Percentiles rank a stretch among this genome's conserved stretches.
These are phyloP conservation scores for Paraescarpia echinospica DNA, from an alignment of 1,140 invertebrate genomes.

Conservation along the genomic window DNA sequence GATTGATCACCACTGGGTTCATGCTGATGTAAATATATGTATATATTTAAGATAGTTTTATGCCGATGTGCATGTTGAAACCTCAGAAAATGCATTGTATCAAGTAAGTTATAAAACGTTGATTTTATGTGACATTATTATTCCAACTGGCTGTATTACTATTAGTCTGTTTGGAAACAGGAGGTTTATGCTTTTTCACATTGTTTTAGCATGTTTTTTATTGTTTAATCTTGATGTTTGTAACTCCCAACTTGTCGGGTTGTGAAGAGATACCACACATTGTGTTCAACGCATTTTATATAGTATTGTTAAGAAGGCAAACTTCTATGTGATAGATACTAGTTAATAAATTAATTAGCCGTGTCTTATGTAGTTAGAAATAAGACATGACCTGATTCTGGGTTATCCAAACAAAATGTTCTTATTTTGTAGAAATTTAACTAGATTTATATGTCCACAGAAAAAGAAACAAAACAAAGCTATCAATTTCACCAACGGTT, in stretches of 20 bases:
- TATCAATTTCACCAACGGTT: background rate
- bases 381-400: background rate
- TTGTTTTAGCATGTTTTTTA: background rate
- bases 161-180: background rate
- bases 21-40: background rate
- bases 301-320: background rate
- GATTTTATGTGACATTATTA: background rate
- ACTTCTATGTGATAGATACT: background rate
- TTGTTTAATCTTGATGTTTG: background rate
- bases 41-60: slow-evolving; percentile 1
- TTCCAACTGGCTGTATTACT: background rate
- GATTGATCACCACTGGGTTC: background rate
- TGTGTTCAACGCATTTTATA: background rate
- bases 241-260: background rate
- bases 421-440: background rate
- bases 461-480: background rate
- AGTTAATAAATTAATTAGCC: background rate
- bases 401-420: background rate
- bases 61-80: background rate
- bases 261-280: background rate
- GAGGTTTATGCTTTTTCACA: background rate
- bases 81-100: background rate
- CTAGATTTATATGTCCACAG: background rate
- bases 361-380: background rate
- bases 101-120: background rate